A percentile compares a stretch with the other conserved stretches of the same genome.
Evolutionary conservation across 2,888 invertebrate species (phyloP).

Genomic region (Drosophila mettleri): DNA sequence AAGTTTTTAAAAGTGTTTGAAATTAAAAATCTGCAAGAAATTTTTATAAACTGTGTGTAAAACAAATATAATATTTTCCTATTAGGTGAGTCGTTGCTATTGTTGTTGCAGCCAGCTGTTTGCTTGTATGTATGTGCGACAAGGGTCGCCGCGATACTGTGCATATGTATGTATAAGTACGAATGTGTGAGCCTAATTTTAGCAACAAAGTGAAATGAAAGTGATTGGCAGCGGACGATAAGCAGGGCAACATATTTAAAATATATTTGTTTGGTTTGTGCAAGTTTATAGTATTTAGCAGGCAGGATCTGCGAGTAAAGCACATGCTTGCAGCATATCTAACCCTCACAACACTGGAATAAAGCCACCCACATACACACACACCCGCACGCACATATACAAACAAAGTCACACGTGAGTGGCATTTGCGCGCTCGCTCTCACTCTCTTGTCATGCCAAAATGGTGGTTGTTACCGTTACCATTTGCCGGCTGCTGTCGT

Average conservation of each 20-base stretch:
- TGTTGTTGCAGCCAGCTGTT: conserved; percentile 69
- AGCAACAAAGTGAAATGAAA: conserved; percentile 66
- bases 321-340: conserved; percentile 35
- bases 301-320: conserved; percentile 25
- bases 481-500: conserved; percentile 64
- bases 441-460: conserved; percentile 32
- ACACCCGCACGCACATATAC: not conserved
- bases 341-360: conserved; percentile 42
- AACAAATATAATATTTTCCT: conserved; percentile 51
- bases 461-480: conserved; percentile 71
- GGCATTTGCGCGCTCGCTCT: conserved; percentile 31
- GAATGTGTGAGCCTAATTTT: conserved; percentile 58
- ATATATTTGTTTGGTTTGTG: conserved; percentile 31
- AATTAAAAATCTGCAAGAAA: conserved; percentile 16
- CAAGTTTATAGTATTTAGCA: conserved; percentile 23
- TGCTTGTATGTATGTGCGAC: conserved; percentile 49
- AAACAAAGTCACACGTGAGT: conserved; percentile 32
- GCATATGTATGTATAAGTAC: conserved; percentile 8
- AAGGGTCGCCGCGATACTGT: conserved; percentile 31
- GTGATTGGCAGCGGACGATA: conserved; percentile 55
- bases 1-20: conserved; percentile 26
- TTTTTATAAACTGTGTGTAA: conserved; percentile 9
- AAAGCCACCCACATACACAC: conserved; percentile 17
- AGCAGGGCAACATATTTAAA: conserved; percentile 29
- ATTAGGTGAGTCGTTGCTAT: conserved; percentile 59